Base-by-base conservation (phyloP, 37 sponge, comb jelly and placozoan species). In the Geodia barretti region DNA sequence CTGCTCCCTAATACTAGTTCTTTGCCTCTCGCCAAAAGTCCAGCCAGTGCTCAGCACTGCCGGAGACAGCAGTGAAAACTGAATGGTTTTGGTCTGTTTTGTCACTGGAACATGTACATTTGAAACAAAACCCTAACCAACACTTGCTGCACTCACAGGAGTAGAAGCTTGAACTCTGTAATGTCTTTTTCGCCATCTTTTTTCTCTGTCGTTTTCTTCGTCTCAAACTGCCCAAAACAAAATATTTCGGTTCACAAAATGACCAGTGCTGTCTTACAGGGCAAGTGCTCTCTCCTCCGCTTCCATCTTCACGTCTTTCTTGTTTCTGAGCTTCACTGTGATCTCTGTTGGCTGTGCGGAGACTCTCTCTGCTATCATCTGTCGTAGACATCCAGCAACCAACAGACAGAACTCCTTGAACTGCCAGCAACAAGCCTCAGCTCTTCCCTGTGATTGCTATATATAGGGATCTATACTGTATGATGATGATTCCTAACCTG, bases 271-370 rank as follows among this genome's bases (percentile, higher is more conserved):
- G 20, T 33, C 79, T 78, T 37, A 85, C 87, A 79, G 58, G n/a
- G 62, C 81, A 24, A 86, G 32, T 67, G 87, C 87, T 73, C 67
- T 86, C 38, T 79, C 68, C 60, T 86, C 67, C 14, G 80, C 75
- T 40, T 74, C 73, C 65, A 80, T 79, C 58, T 72, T 37, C 3
- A 77, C 8, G 42, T 24, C 23, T 2, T 28, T 25, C 42, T 84
- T 84, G 28, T 41, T 59, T 26, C 77, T 40, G 14, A 26, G 61
- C 38, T 74, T 72, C 31, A 86, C 35, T 7, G 64, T 31, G 65
- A 86, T 86, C 68, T 41, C 41, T 33, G 8, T 64, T 73, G 76
- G 81, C 24, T 39, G 34, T 26, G 26, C 25, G 4, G 25, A 34
- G 28, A 24, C 1, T 43, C 62, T 41, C 59, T 28, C 47, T 33